phyloP scores from a whole-genome alignment of 2,113 vertebrate genomes.

The Anarhynchus alexandrinus region DNA sequence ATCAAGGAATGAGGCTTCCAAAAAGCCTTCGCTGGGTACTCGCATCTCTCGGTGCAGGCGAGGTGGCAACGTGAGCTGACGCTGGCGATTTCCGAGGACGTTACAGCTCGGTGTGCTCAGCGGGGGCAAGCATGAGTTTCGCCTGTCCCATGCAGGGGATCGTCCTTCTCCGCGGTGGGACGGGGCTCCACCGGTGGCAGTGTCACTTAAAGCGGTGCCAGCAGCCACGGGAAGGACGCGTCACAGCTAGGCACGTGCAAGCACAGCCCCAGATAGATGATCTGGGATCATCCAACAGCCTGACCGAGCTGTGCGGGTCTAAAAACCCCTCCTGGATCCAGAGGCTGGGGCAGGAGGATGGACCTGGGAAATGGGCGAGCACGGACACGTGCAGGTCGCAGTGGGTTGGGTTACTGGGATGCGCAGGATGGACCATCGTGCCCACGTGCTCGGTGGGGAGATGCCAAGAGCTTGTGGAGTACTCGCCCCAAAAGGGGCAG shows the following conservation, averaged over 20 bases:
- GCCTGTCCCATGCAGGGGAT: background rate
- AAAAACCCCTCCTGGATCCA: background rate
- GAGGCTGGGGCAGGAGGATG: background rate
- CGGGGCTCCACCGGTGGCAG: background rate
- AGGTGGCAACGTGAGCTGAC: background rate
- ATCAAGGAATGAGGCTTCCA: constrained; percentile 17
- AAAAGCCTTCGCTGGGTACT: background rate
- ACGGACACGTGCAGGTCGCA: rapidly evolving
- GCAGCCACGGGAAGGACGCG: background rate
- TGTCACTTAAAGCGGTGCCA: background rate
- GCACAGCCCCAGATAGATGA: background rate
- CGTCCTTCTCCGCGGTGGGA: background rate
- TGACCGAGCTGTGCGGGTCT: rapidly evolving
- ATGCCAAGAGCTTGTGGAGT: background rate
- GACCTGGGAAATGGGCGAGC: background rate
- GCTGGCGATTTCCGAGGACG: rapidly evolving
- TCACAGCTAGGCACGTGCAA: background rate
- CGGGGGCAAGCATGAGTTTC: background rate
- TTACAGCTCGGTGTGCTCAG: background rate
- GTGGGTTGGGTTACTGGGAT: background rate
- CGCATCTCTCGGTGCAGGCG: background rate
- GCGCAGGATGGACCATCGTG: background rate
- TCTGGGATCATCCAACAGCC: background rate
- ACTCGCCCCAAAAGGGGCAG: background rate
- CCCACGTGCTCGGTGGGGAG: rapidly evolving